Evolutionary conservation across 1,140 invertebrate species (phyloP).

Genomic region (Neuroterus valhalla): DNA sequence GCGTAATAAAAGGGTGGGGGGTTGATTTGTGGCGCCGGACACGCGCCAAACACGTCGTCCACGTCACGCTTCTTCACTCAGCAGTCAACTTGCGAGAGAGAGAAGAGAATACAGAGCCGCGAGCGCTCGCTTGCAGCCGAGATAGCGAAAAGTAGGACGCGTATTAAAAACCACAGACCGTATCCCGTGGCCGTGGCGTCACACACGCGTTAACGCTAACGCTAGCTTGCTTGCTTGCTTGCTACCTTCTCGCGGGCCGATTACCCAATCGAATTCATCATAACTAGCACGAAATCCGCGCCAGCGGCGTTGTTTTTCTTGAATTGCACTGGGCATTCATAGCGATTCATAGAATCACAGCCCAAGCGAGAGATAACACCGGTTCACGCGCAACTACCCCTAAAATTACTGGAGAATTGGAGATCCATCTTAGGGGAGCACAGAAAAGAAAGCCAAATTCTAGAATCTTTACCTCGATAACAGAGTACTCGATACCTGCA

Average conservation of each 20-base stretch:
- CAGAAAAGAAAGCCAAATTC: too few relatives aligned
- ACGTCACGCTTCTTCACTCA: conserved; percentile 44
- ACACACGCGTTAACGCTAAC: conserved; percentile 38
- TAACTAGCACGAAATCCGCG: conserved; percentile 61
- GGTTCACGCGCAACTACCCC: too few relatives aligned
- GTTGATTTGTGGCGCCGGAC: conserved; percentile 40
- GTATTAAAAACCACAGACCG: conserved; percentile 73
- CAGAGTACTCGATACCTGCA: too few relatives aligned
- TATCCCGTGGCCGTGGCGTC: conserved; percentile 68
- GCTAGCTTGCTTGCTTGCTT: too few relatives aligned
- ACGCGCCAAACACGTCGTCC: conserved; percentile 51
- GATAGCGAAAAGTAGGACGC: conserved; percentile 73
- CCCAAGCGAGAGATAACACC: too few relatives aligned
- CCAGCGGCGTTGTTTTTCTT: neutral
- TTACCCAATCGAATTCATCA: conserved; percentile 72
- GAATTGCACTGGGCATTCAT: conserved; percentile 34
- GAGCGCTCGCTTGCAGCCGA: conserved; percentile 32
- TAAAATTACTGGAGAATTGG: too few relatives aligned
- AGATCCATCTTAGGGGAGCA: too few relatives aligned
- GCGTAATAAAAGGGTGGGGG: conserved; percentile 27
- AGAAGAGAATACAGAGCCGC: conserved; percentile 28
- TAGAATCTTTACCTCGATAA: too few relatives aligned
- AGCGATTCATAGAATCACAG: too few relatives aligned
- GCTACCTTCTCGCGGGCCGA: conserved; percentile 54
- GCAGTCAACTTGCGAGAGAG: conserved; percentile 33